Evolutionary conservation across 2,113 vertebrate species (phyloP).

Genomic region (Arvicanthis niloticus): DNA sequence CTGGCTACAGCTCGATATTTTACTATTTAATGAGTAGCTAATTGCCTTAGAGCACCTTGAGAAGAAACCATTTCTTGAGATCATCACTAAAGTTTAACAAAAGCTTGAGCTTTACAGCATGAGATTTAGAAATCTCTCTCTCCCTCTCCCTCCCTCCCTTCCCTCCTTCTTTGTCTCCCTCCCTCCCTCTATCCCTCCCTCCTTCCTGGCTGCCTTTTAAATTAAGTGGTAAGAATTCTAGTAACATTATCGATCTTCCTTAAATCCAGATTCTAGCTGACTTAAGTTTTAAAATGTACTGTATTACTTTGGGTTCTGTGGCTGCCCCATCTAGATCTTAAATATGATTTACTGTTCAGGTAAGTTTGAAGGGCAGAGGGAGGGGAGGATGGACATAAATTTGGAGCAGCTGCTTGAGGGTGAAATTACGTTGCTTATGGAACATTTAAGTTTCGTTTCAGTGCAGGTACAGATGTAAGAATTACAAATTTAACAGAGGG

Average conservation of each 20-base stretch:
- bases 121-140: conserved; percentile 27
- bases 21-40: conserved; percentile 1
- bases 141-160: not conserved
- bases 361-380: conserved; percentile 52
- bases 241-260: not conserved
- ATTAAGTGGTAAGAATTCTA: conserved; percentile 30
- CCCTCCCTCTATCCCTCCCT: not conserved
- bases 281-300: not conserved
- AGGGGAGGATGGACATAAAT: not conserved
- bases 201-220: not conserved
- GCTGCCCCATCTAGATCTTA: conserved; percentile 18
- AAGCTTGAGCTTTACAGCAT: not conserved
- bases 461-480: not conserved
- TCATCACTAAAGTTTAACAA: conserved; percentile 36
- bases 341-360: conserved; percentile 6
- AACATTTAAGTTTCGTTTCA: not conserved
- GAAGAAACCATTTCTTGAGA: conserved; percentile 17
- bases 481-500: not conserved
- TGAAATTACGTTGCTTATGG: not conserved
- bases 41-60: conserved; percentile 1
- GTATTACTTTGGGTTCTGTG: not conserved
- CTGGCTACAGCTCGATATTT: not conserved
- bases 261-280: conserved; percentile 41
- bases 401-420: not conserved
- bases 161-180: not conserved